phyloP scores from a whole-genome alignment of 2,797 vertebrate species.

The Pachyuromys duprasi region DNA sequence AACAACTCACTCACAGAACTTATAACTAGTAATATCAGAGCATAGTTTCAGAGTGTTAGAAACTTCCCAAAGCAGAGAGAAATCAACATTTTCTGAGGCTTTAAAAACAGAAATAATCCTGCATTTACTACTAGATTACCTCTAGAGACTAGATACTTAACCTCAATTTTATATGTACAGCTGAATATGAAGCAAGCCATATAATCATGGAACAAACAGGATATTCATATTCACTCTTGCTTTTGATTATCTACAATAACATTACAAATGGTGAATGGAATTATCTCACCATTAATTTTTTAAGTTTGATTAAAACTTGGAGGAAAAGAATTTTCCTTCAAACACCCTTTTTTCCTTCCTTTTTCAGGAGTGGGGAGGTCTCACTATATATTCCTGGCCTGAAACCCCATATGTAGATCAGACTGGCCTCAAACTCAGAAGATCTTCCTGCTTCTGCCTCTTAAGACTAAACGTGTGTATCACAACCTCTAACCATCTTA shows the following conservation, averaged over 20 bases:
- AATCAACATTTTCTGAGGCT: conserved; percentile 1
- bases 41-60: conserved; percentile 47
- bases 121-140: not conserved
- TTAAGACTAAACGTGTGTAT: not conserved
- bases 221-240: conserved; percentile 51
- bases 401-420: not conserved
- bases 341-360: not conserved
- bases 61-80: not conserved
- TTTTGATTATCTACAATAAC: conserved; percentile 29
- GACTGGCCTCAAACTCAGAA: not conserved
- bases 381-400: not conserved
- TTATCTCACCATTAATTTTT: not conserved
- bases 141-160: conserved; percentile 37
- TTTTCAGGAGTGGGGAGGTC: too few species aligned
- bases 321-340: not conserved
- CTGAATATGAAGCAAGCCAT: conserved; percentile 33
- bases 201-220: conserved; percentile 29
- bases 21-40: not conserved
- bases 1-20: not conserved
- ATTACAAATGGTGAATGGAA: conserved; percentile 18
- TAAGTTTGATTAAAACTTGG: conserved; percentile 42
- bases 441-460: not conserved
- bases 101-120: conserved; percentile 34
- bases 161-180: conserved; percentile 49
- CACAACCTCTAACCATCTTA: not conserved